phyloP scores from a whole-genome alignment of 2,113 vertebrate species.

The Aphyosemion australe region DNA sequence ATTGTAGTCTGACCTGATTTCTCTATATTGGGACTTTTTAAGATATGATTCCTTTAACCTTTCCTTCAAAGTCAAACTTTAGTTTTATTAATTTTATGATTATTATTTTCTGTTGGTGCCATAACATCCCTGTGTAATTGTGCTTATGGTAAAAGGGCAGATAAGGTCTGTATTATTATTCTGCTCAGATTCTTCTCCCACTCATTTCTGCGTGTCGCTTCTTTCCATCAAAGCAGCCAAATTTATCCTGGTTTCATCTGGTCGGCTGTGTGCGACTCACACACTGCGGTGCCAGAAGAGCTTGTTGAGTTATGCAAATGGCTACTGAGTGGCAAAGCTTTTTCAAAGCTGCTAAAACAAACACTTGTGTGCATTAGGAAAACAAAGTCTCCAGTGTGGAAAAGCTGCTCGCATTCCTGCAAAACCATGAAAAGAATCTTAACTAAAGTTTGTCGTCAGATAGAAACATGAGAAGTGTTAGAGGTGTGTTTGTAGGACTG shows the following conservation, averaged over 20 bases:
- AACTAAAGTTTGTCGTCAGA: conserved; percentile 4
- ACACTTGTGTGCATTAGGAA: conserved; percentile 29
- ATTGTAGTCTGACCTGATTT: too few species aligned
- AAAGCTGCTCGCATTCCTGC: conserved; percentile 14
- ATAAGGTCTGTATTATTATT: too few species aligned
- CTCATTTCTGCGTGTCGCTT: too few species aligned
- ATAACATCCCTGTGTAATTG: too few species aligned
- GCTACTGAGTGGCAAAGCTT: conserved; percentile 7
- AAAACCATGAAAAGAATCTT: conserved; percentile 20
- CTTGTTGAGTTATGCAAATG: conserved; percentile 46
- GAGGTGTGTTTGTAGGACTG: too few species aligned
- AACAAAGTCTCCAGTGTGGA: conserved; percentile 16
- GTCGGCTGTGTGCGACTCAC: conserved; percentile 19
- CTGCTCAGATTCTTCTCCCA: too few species aligned
- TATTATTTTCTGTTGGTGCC: too few species aligned
- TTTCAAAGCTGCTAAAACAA: conserved; percentile 32
- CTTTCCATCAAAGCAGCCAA: background rate
- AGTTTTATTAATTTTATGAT: too few species aligned
- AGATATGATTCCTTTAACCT: too few species aligned
- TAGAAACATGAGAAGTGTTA: background rate
- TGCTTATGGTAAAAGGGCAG: too few species aligned
- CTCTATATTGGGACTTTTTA: too few species aligned
- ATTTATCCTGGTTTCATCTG: conserved; percentile 41
- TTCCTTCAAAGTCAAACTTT: too few species aligned
- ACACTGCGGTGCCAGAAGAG: conserved; percentile 19